Evolutionary conservation across 2,113 vertebrate species (phyloP), one percentile per base, ranked within the genome.

Genomic region (Balaenoptera acutorostrata): DNA sequence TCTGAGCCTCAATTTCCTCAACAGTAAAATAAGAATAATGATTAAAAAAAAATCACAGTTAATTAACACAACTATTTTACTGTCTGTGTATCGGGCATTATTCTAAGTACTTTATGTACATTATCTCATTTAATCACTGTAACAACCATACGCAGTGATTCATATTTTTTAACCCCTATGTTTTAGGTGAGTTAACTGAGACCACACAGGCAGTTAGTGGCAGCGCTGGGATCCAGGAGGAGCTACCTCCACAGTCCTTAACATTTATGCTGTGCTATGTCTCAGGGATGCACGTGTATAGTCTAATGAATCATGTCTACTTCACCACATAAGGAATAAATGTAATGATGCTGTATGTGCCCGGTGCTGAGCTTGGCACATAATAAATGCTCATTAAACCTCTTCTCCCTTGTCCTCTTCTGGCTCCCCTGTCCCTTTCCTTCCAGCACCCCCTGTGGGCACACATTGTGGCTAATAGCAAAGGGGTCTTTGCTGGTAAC

Each of bases 181-280:
- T 55, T n/a, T 49, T 3, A 20, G 11, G 10, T 7, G 74, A 68
- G 39, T 5, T 63, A 33, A n/a, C 68, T 33, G 81, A 92, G 66
- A 7, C 77, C 89, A 84, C 3, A 9, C 36, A 68, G 69, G 49
- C 20, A 5, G 18, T n/a, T 57, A n/a, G 14, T 14, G 44, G 71
- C 57, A 75, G 63, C n/a, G 29, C 0, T 15, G 17, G 27, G 85
- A n/a, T 69, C 78, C 36, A 20, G 29, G n/a, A 25, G 21, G 20
- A 14, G 17, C 49, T 27, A 10, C 39, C 10, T 23, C 8, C 36
- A 36, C 11, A 11, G 20, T 57, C 6, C 52, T n/a, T 33, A 14
- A 0, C 3, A 0, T 27, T 7, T 0, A 7, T 15, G n/a, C 39
- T 39, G 1, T 17, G 33, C 25, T 49, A 0, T 17, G 14, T 61